phyloP scores from a whole-genome alignment of 2,113 vertebrate species.

The Oreocharis arfaki region DNA sequence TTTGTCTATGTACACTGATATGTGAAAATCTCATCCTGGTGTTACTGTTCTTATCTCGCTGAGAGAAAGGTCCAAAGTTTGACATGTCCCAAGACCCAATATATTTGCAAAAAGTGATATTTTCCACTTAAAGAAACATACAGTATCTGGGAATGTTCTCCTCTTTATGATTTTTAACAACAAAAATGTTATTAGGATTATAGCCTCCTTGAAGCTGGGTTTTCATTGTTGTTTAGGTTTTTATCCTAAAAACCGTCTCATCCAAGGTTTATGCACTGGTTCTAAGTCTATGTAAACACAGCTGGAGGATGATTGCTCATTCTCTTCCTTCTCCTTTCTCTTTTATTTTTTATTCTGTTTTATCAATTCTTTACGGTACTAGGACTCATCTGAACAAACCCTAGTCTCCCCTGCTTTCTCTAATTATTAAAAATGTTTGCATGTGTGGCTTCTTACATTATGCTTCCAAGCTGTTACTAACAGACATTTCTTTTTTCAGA shows the following conservation, averaged over 20 bases:
- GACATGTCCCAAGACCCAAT: not conserved
- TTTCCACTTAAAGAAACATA: not conserved
- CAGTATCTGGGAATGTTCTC: not conserved
- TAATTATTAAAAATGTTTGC: not conserved
- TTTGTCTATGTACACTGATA: not conserved
- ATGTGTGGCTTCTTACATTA: not conserved
- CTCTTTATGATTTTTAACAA: not conserved
- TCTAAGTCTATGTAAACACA: not conserved
- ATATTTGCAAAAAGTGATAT: not conserved
- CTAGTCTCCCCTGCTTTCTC: accelerated
- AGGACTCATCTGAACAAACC: not conserved
- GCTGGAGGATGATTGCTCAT: not conserved
- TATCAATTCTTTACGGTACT: not conserved
- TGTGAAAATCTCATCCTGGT: not conserved
- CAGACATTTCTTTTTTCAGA: not conserved
- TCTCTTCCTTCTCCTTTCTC: not conserved
- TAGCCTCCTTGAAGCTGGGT: not conserved
- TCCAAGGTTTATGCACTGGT: not conserved
- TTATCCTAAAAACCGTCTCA: not conserved
- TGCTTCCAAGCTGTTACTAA: not conserved
- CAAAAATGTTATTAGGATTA: not conserved
- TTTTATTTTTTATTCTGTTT: not conserved
- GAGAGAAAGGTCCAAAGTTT: not conserved
- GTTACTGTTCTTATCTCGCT: not conserved
- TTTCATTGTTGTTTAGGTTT: not conserved